Base-by-base conservation (phyloP, 1,140 invertebrate genomes). In the Brachionus calyciflorus region DNA sequence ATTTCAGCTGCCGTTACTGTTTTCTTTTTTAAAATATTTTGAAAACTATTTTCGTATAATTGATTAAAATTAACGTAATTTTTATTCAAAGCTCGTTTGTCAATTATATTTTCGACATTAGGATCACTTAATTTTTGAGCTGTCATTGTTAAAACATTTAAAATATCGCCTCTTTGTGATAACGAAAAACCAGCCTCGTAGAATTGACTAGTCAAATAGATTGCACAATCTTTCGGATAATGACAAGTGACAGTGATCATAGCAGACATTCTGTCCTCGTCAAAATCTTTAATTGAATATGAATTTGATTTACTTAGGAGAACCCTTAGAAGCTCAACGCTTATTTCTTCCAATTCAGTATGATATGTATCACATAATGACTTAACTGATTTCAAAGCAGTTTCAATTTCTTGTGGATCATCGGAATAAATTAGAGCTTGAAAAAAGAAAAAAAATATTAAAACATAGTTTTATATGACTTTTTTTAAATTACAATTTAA, bases 171-270 rank as follows among this genome's bases (percentile, higher is more conserved):
- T 21, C 60, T 41, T 26, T 65, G 60, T 9, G 40, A 44, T n/a
- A 65, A 12, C 19, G 60, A 65, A 24, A 44, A 65, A 21, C 60
- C 60, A 6, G 60, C 37, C 44, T 65, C 60, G 19, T 65, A 65
- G 26, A 65, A 65, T 24, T 65, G 60, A 26, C 37, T 44, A 9
- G 60, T 65, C 40, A 65, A 65, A 65, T 65, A 65, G 0, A 10
- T 3, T 9, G 60, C 60, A 44, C 60, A 65, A 44, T 44, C n/a
- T 65, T 65, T 65, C 10, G 60, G 60, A 28, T 65, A 65, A 44
- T 65, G 60, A 10, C 60, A 65, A 24, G 60, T 65, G 9, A 65
- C 24, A 44, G 37, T 24, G 12, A 65, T 44, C 60, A 65, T 65
- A 19, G 60, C 33, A 3, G n/a, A 10, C 37, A 65, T 41, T 46